A percentile compares a stretch with the other conserved stretches of the same genome.
phyloP scores from a whole-genome alignment of 2,797 vertebrate species.

The Myotis pilosus region DNA sequence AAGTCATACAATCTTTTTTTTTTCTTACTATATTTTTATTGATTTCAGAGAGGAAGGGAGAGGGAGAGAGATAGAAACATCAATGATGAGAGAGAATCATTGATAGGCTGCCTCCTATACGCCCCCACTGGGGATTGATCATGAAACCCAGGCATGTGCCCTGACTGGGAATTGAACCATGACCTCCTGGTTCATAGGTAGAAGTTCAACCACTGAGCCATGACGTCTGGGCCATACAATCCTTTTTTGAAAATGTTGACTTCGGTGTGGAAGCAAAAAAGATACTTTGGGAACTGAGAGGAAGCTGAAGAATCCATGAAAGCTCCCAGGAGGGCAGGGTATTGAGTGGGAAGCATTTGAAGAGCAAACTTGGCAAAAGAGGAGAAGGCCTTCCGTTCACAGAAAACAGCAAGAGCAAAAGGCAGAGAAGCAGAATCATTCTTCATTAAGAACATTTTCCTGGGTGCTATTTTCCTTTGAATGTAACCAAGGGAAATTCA shows the following conservation, averaged over 20 bases:
- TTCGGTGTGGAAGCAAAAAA: neutral
- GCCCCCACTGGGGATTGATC: too few species aligned
- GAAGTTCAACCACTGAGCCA: too few species aligned
- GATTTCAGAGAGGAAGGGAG: too few species aligned
- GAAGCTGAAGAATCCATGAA: neutral
- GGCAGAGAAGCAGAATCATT: neutral
- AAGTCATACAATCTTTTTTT: neutral
- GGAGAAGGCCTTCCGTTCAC: too few species aligned
- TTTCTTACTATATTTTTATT: too few species aligned
- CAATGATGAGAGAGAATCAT: too few species aligned
- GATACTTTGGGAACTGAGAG: neutral
- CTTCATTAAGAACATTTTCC: neutral
- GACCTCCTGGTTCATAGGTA: too few species aligned
- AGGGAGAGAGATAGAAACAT: too few species aligned
- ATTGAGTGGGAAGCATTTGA: neutral
- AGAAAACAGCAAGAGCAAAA: neutral
- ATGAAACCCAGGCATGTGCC: too few species aligned
- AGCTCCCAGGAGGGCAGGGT: neutral
- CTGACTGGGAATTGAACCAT: too few species aligned
- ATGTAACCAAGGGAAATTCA: conserved; percentile 10
- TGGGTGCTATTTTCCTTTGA: neutral
- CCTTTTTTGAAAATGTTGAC: neutral
- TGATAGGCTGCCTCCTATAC: too few species aligned
- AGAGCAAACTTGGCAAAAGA: neutral
- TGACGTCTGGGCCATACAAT: neutral